Conservation (phyloP, 2,888 invertebrate genomes). For the Sinhomidia bicolor region DNA sequence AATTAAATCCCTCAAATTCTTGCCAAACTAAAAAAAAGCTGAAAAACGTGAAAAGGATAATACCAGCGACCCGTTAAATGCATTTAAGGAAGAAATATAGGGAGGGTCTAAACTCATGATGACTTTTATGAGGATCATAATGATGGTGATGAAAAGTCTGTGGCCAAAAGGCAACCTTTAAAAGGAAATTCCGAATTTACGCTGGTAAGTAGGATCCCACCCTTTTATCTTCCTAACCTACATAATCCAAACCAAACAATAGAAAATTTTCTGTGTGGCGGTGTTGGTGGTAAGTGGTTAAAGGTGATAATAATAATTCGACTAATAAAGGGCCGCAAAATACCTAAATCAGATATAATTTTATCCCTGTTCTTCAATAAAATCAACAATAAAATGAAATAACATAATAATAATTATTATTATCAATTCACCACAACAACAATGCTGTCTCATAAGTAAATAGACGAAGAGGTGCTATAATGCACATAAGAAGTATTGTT, state of each 20-base stretch:
- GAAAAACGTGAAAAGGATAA: background rate
- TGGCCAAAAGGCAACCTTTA: constrained; percentile 44
- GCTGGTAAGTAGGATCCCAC: background rate
- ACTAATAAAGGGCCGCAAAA: background rate
- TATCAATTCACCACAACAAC: constrained; percentile 46
- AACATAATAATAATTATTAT: constrained; percentile 30
- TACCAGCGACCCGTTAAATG: constrained; percentile 11
- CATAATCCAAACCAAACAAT: background rate
- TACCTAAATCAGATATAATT: constrained; percentile 14
- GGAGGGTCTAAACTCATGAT: constrained; percentile 26
- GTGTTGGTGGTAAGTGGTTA: constrained; percentile 34
- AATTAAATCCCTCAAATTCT: too few relatives aligned
- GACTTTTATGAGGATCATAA: background rate
- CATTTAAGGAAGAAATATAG: constrained; percentile 26
- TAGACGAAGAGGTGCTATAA: constrained; percentile 9
- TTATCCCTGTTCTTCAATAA: background rate
- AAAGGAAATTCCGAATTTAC: constrained; percentile 22
- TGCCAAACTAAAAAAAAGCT: background rate
- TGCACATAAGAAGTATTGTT: background rate
- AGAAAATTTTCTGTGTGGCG: constrained; percentile 8
- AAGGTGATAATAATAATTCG: background rate
- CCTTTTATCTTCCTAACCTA: constrained; percentile 40
- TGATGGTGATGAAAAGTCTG: constrained; percentile 15
- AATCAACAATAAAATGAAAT: constrained; percentile 26
- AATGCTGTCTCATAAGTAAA: background rate